A percentile compares a stretch with the other conserved stretches of the same genome.
phyloP scores from a whole-genome alignment of 2,797 vertebrate genomes.

The Mormyrus hasselquistii region DNA sequence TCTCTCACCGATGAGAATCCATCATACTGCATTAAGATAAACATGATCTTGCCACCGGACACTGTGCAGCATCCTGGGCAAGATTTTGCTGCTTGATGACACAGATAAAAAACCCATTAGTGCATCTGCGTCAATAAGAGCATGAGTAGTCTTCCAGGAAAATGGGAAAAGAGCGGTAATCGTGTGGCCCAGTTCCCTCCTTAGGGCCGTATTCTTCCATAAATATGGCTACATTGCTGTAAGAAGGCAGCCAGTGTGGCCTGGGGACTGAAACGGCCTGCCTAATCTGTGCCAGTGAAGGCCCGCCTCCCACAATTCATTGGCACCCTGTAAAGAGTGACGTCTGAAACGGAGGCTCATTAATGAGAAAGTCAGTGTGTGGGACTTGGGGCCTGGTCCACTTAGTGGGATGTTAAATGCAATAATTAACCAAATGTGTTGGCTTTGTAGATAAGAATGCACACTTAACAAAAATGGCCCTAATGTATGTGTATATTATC shows the following conservation, averaged over 20 bases:
- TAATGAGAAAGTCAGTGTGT: not conserved
- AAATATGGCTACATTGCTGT: not conserved
- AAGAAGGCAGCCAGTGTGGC: not conserved
- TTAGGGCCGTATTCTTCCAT: not conserved
- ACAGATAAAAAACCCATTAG: constrained; percentile 3
- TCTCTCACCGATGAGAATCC: not conserved
- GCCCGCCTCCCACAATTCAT: not conserved
- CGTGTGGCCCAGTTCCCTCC: not conserved
- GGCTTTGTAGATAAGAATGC: not conserved
- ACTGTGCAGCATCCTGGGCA: not conserved
- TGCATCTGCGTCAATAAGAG: not conserved
- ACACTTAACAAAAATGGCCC: not conserved
- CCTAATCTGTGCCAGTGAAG: not conserved
- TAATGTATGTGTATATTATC: not conserved
- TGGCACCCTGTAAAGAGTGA: not conserved
- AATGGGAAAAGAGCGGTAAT: not conserved
- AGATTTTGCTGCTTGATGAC: not conserved
- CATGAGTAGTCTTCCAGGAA: not conserved
- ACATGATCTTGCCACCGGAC: not conserved
- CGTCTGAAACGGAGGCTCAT: not conserved
- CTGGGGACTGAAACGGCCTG: not conserved
- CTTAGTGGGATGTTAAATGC: not conserved
- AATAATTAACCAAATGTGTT: not conserved
- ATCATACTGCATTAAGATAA: not conserved
- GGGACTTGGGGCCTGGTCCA: not conserved